Base-by-base conservation (phyloP, 2,113 vertebrate species). In the Cathartes aura region DNA sequence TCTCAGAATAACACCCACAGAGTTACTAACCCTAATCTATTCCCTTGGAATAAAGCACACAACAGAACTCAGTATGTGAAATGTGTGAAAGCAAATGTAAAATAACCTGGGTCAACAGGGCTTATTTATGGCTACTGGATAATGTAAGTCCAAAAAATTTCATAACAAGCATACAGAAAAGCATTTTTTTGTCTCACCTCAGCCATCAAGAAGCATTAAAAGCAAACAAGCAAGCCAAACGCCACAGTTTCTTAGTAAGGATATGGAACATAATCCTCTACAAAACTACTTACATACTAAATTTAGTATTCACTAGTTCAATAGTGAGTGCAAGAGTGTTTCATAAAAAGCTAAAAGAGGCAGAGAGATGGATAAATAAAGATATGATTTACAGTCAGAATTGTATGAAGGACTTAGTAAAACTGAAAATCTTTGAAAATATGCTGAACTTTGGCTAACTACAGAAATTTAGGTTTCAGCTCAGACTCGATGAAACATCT, bases 281-380 rank as follows among this genome's bases (percentile, higher is more conserved):
- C 42, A 92, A 73, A 96, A 90, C 45, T 85, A 53, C 50, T 79
- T 86, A 47, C 9, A 68, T 34, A 58, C 60, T 72, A 85, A 85
- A 88, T 94, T 87, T 95, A 88, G 43, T 60, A 68, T 60, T 85
- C 62, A 72, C 16, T 80, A 32, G 64, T 96, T 94, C 71, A 89
- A n/a, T 22, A 93, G 70, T n/a, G 53, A 45, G 50, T 90, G 27
- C 22, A 87, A 48, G 47, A 84, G 12, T 53, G 50, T 71, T 94
- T 87, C 29, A 85, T 21, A 62, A 60, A 91, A 84, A 85, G 45
- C 36, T 64, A n/a, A 63, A 91, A 85, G 36, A 93, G 30, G 50
- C 42, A 80, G 56, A 87, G 17, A 92, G 40, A 76, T 38, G 23
- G 75, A 86, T 87, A 96, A 87, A 91, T 75, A 89, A 91, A 82